These are phyloP conservation scores for Chromobotia macracanthus DNA, from an alignment of 2,797 vertebrate genomes.

Conservation along the genomic window DNA sequence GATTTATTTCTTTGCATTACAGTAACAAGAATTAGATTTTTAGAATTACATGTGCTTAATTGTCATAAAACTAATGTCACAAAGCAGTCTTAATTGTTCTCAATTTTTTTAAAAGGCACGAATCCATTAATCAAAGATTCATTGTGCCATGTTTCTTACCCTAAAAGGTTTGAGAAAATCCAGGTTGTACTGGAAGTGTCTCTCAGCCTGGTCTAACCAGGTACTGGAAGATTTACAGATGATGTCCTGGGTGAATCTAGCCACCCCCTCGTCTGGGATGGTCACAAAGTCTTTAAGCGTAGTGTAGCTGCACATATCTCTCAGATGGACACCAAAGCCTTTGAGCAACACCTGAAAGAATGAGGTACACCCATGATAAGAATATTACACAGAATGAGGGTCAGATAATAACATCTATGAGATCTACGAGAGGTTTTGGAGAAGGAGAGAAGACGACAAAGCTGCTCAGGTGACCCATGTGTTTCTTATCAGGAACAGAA, in stretches of 20 bases:
- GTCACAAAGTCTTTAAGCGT: constrained; percentile 77
- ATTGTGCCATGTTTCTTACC: constrained; percentile 73
- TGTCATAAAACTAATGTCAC: neutral
- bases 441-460: neutral
- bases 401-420: constrained; percentile 2
- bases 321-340: constrained; percentile 84
- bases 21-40: too few relatives aligned
- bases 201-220: constrained; percentile 78
- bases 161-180: constrained; percentile 86
- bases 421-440: neutral
- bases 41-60: neutral
- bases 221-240: constrained; percentile 77
- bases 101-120: neutral
- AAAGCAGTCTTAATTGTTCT: too few relatives aligned
- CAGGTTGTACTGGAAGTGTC: constrained; percentile 80
- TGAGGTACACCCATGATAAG: neutral
- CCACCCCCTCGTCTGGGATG: constrained; percentile 69
- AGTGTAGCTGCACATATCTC: constrained; percentile 79
- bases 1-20: neutral
- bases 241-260: constrained; percentile 65
- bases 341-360: constrained; percentile 81
- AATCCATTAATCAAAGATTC: neutral
- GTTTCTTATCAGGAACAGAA: constrained; percentile 1
- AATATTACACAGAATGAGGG: neutral
- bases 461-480: neutral